phyloP scores from a whole-genome alignment of 2,113 vertebrate species.

The Trichechus manatus region DNA sequence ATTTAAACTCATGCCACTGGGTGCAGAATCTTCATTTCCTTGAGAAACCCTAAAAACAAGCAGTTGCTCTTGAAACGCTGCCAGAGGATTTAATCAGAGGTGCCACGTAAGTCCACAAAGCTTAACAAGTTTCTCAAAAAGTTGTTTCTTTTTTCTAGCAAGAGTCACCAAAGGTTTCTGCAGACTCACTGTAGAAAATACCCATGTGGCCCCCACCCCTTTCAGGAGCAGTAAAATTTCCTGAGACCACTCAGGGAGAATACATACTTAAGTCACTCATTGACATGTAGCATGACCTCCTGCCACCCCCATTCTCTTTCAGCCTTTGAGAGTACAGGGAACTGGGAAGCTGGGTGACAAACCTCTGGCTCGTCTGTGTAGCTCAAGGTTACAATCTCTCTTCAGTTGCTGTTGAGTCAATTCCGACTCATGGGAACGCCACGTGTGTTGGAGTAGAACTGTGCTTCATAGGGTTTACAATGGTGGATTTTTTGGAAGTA shows the following conservation, averaged over 20 bases:
- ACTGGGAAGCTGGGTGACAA: neutral
- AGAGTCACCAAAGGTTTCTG: neutral
- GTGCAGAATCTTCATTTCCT: neutral
- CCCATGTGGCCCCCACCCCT: neutral
- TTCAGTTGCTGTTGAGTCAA: neutral
- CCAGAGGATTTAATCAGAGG: neutral
- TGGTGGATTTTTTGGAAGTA: neutral
- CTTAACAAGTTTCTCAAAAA: slow-evolving; percentile 3
- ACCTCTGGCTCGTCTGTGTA: too few relatives aligned
- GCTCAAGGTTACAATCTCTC: neutral
- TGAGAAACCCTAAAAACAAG: neutral
- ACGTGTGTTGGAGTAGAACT: neutral
- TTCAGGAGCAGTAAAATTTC: slow-evolving; percentile 32
- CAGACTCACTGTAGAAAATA: neutral
- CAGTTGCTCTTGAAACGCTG: neutral
- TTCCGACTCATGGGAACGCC: neutral
- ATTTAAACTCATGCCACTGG: neutral
- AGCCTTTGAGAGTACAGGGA: neutral
- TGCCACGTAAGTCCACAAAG: neutral
- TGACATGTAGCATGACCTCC: neutral
- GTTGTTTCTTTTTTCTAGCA: slow-evolving; percentile 33
- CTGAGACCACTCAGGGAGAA: neutral
- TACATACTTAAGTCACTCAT: neutral
- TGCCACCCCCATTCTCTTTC: neutral
- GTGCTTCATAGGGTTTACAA: neutral